phyloP scores from a whole-genome alignment of 1,140 invertebrate species.

The Drosophila rufa region DNA sequence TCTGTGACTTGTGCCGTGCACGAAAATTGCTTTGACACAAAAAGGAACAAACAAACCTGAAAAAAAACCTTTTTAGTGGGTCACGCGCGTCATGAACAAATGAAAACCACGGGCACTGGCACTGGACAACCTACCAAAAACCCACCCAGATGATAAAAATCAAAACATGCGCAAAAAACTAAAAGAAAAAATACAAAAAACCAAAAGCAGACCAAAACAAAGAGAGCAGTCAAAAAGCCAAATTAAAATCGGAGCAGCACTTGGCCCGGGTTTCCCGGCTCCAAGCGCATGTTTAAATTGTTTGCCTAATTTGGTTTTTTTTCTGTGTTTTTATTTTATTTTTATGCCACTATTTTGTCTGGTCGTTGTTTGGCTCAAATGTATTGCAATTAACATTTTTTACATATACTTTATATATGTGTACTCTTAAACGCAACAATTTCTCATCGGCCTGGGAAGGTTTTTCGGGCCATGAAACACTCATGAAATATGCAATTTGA shows the following conservation, averaged over 20 bases:
- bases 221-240: constrained; percentile 58
- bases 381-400: constrained; percentile 80
- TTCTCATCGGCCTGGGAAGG: constrained; percentile 74
- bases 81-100: constrained; percentile 78
- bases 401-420: constrained; percentile 29
- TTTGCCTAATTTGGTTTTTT: constrained; percentile 75
- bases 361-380: constrained; percentile 41
- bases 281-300: constrained; percentile 72
- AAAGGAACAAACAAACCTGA: constrained; percentile 43
- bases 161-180: constrained; percentile 78
- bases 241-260: constrained; percentile 79
- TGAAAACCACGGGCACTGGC: constrained; percentile 66
- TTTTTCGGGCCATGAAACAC: constrained; percentile 54
- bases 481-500: constrained; percentile 67
- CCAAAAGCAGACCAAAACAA: constrained; percentile 60
- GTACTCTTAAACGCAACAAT: constrained; percentile 69
- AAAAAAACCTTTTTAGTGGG: constrained; percentile 65
- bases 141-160: constrained; percentile 82
- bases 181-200: constrained; percentile 40
- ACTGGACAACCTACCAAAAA: constrained; percentile 45
- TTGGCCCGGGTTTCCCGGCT: constrained; percentile 72
- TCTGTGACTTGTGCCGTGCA: constrained; percentile 53
- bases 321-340: constrained; percentile 2
- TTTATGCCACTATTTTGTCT: constrained; percentile 16
- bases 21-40: constrained; percentile 81